These are phyloP conservation scores for Tachysurus vachellii DNA, from an alignment of 2,113 vertebrate genomes.

Conservation along the genomic window DNA sequence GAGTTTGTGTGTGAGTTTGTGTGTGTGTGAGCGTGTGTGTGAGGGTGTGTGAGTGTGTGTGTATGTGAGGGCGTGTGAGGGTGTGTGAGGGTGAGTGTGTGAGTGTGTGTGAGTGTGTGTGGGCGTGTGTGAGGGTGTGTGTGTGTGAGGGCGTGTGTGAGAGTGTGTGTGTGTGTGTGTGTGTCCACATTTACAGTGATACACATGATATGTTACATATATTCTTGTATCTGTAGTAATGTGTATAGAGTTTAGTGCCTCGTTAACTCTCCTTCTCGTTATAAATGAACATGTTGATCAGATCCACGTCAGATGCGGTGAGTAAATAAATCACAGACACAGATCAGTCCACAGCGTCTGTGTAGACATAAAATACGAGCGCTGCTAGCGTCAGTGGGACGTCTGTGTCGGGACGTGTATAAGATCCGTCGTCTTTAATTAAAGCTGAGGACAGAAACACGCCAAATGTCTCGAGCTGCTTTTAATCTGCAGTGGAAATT, in stretches of 20 bases:
- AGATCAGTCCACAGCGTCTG: not conserved
- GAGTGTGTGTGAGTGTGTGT: too few relatives aligned
- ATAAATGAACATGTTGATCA: not conserved
- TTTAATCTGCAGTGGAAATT: constrained; percentile 32
- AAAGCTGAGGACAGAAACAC: not conserved
- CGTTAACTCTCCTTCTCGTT: not conserved
- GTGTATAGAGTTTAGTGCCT: not conserved
- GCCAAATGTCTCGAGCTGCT: not conserved
- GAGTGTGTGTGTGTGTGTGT: too few relatives aligned
- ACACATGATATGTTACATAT: not conserved
- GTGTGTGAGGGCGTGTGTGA: too few relatives aligned
- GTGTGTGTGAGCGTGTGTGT: too few relatives aligned
- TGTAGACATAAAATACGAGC: not conserved
- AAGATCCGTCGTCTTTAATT: not conserved
- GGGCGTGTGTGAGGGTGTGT: too few relatives aligned
- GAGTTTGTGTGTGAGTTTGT: too few relatives aligned
- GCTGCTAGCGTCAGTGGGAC: not conserved
- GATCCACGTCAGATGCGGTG: not conserved
- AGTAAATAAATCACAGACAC: not conserved
- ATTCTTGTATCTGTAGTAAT: not conserved
- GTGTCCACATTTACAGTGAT: not conserved
- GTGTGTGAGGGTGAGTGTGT: too few relatives aligned
- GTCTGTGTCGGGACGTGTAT: not conserved
- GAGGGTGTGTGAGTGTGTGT: too few relatives aligned
- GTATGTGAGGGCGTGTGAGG: too few relatives aligned